Evolutionary conservation across 2,888 invertebrate species (phyloP), one percentile per base, ranked within the genome.

Genomic region (Mythimna vitellina): DNA sequence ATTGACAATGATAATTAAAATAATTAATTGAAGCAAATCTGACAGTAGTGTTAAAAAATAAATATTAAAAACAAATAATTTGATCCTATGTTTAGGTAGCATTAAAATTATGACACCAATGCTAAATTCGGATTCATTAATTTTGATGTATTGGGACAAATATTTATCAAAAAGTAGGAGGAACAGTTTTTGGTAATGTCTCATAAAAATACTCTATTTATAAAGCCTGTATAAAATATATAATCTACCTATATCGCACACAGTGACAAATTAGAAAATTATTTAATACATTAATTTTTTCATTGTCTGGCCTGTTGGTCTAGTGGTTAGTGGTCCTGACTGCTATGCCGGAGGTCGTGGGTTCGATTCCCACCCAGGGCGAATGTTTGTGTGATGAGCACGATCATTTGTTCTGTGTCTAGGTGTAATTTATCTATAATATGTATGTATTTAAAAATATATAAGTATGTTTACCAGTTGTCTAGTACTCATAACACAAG

Each of bases 151-250:
- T 14, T 14, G 3, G 25, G 14, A 46, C 14, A 17, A 14, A 17
- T 29, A 20, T 38, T 42, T 38, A n/a, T 25, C 17, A 9, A 25
- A 25, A 56, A n/a, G 22, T 25, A 22, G 5, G 3, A 29, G 10
- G 14, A 42, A 51, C n/a, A 38, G 46, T 66, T 51, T 46, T 17
- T 12, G 20, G 20, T 65, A 20, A 10, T 65, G 14, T 53, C 42
- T n/a, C 54, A 46, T 17, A 54, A 72, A 75, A 65, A 53, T 35
- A 29, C 17, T 65, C 20, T 46, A 75, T n/a, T 29, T 14, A 25
- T 14, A 29, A 49, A 35, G 10, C 32, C 46, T 67, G 25, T 32
- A 32, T 63, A 32, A 12, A 54, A 42, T 42, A 35, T 17, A 49
- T 29, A 32, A 51, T 51, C 49, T 38, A 42, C 25, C 51, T 12